phyloP scores from a whole-genome alignment of 2,888 invertebrate genomes.

The Gymnosoma rotundatum region DNA sequence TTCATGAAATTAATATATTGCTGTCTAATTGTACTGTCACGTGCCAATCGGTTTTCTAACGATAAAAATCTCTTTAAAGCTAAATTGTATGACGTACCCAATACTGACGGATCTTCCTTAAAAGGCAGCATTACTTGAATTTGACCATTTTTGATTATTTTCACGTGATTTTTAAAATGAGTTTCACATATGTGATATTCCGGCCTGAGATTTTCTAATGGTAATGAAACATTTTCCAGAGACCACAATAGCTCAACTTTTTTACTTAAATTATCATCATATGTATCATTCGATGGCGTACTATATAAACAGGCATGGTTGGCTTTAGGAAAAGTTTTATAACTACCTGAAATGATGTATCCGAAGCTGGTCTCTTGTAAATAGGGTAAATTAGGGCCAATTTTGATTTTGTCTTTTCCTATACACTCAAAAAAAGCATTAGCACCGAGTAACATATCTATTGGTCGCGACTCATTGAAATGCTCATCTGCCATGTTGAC shows the following conservation, averaged over 20 bases:
- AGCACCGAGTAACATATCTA: constrained; percentile 19
- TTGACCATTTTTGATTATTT: background rate
- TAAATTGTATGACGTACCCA: constrained; percentile 47
- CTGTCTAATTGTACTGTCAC: too few relatives aligned
- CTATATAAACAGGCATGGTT: too few relatives aligned
- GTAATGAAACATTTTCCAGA: background rate
- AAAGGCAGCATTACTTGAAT: constrained; percentile 49
- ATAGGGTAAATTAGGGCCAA: background rate
- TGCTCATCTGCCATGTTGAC: constrained; percentile 48
- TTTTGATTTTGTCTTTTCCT: constrained; percentile 32
- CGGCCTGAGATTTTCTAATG: background rate
- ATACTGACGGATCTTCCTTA: constrained; percentile 14
- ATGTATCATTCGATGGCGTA: too few relatives aligned
- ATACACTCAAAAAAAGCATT: background rate
- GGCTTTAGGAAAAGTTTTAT: background rate
- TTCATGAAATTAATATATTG: too few relatives aligned
- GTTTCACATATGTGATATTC: background rate
- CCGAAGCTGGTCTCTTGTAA: constrained; percentile 12
- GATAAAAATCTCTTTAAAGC: constrained; percentile 42
- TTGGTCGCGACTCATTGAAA: background rate
- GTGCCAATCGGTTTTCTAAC: constrained; percentile 46
- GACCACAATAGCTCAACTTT: background rate
- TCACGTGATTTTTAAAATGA: constrained; percentile 9
- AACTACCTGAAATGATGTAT: background rate
- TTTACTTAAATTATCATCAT: background rate